These are phyloP conservation scores for Mesoclemmys tuberculata DNA, from an alignment of 2,113 vertebrate species.

Conservation along the genomic window DNA sequence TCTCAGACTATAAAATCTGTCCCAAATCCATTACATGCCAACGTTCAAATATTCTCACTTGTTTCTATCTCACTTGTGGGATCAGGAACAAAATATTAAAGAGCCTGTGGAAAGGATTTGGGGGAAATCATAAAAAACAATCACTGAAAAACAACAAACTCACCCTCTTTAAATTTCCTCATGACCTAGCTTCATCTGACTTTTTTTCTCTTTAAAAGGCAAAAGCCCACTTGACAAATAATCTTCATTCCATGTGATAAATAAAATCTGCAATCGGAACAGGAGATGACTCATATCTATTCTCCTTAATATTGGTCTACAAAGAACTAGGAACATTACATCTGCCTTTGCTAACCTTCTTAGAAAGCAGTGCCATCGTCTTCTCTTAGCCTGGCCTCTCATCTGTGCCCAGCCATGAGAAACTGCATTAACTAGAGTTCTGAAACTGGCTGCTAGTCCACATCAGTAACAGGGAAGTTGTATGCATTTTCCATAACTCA, in stretches of 20 bases:
- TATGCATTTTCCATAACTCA: background rate
- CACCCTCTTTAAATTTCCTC: background rate
- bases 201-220: background rate
- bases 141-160: background rate
- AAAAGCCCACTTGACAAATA: background rate
- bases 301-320: background rate
- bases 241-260: background rate
- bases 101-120: background rate
- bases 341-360: background rate
- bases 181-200: background rate
- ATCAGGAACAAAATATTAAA: background rate
- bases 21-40: background rate
- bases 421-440: background rate
- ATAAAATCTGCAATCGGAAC: background rate
- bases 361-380: background rate
- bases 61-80: background rate
- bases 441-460: background rate
- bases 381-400: background rate
- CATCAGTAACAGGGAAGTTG: background rate
- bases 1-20: background rate
- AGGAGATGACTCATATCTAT: background rate
- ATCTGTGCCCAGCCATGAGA: rapidly evolving
- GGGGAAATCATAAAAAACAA: background rate
- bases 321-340: background rate
- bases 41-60: background rate